Base-by-base conservation (phyloP, 1,140 invertebrate genomes). In the Halyomorpha halys region DNA sequence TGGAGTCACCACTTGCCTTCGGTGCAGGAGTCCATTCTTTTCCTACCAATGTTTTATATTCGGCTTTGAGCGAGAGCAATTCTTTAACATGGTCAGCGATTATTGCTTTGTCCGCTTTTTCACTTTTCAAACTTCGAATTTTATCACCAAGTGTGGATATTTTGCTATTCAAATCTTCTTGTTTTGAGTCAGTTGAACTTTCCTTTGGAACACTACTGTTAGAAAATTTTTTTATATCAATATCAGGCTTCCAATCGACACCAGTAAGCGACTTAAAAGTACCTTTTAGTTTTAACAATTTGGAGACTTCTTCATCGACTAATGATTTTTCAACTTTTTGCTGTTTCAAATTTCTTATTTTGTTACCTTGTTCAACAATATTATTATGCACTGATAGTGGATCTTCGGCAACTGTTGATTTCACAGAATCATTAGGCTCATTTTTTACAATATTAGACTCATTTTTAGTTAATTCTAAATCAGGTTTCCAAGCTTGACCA, bases 111-210 rank as follows among this genome's bases (percentile, higher is more conserved):
- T 49, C n/a, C 5, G 47, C 47, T 70, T 86, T 86, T 65, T 82
- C 78, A 8, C 78, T 64, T 75, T 90, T 90, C 3, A 89, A 73
- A 59, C 87, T 79, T 65, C 89, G 75, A 0, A 91, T 81, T 67
- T 82, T 78, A 61, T 89, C 83, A 0, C 88, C 88, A 72, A 90
- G 84, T 27, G 75, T 73, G n/a, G 72, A 70, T 51, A 86, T 79
- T 74, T 78, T 74, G 3, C 62, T 44, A 18, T 39, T 8, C 13
- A 39, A 39, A 11, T 39, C 34, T 13, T 39, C 34, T 13, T 39
- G 34, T 13, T 39, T 39, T 13, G 34, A 11, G 11, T 39, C 34
- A 39, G 34, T 39, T 11, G 34, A 39, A 39, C 34, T 39, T 39
- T 39, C 34, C 11, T 39, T 39, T 13, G 34, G 34, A 13, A 2